Conservation (phyloP, 1,140 invertebrate genomes). For the Drosophila funebris region DNA sequence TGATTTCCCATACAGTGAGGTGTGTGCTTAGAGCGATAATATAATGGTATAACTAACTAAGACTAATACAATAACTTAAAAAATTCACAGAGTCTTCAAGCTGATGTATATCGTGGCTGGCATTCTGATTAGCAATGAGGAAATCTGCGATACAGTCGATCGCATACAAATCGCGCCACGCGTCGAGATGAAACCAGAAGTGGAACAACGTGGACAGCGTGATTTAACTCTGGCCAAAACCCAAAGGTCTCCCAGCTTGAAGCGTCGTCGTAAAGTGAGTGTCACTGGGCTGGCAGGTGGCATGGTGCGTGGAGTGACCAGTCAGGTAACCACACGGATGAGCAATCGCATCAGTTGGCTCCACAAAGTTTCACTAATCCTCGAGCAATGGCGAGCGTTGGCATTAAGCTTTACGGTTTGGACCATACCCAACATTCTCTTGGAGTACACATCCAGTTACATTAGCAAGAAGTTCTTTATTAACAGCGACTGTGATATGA, state of each 20-base stretch:
- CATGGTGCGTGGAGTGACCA: conserved; percentile 60
- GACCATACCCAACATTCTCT: conserved; percentile 74
- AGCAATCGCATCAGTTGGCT: conserved; percentile 62
- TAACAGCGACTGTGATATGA: conserved; percentile 82
- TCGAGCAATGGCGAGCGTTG: conserved; percentile 56
- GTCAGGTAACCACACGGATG: conserved; percentile 56
- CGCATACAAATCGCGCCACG: conserved; percentile 81
- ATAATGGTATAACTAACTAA: neutral
- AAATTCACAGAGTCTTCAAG: conserved; percentile 67
- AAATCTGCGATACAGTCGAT: conserved; percentile 79
- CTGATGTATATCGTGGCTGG: conserved; percentile 81
- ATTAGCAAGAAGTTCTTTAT: conserved; percentile 71
- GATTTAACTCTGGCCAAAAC: neutral
- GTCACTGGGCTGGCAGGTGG: conserved; percentile 56
- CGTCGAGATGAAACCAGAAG: conserved; percentile 67
- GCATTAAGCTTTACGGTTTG: conserved; percentile 67
- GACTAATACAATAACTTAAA: neutral
- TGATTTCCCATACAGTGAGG: conserved; percentile 82
- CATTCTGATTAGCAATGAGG: conserved; percentile 78
- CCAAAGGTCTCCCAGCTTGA: neutral
- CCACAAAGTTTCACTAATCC: conserved; percentile 48
- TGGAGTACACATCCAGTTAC: conserved; percentile 68
- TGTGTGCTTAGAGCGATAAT: conserved; percentile 18
- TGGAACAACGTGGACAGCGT: conserved; percentile 16
- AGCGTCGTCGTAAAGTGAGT: conserved; percentile 47